Evolutionary conservation across 2,797 vertebrate genomes (phyloP).

Genomic region (Cossypha caffra): DNA sequence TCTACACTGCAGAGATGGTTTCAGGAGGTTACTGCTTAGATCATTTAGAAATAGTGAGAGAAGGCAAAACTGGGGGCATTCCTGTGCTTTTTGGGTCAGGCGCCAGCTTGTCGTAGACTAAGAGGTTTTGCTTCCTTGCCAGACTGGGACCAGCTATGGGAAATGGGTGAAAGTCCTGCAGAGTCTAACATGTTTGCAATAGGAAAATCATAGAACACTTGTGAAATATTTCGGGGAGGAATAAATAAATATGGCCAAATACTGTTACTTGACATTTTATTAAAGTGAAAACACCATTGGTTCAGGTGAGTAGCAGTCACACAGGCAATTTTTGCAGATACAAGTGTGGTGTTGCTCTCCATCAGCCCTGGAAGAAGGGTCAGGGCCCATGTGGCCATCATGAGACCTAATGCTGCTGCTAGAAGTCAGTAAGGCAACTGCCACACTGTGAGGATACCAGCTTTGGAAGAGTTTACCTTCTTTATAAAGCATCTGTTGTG

Average conservation of each 20-base stretch:
- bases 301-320: background rate
- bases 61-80: background rate
- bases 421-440: background rate
- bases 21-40: background rate
- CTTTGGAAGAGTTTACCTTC: background rate
- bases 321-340: accelerated
- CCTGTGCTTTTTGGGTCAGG: accelerated
- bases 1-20: background rate
- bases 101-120: background rate
- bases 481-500: background rate
- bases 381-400: background rate
- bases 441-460: background rate
- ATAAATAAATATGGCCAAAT: background rate
- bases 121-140: background rate
- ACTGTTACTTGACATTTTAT: background rate
- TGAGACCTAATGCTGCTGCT: background rate
- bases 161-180: background rate
- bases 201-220: background rate
- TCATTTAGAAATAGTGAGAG: background rate
- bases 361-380: background rate
- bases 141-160: background rate
- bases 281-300: background rate
- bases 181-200: background rate
- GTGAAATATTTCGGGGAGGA: background rate
- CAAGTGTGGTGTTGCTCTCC: background rate